Percentiles rank a stretch among this genome's conserved stretches.
Conservation (phyloP, 2,797 vertebrate genomes). For the Heterohyrax brucei region DNA sequence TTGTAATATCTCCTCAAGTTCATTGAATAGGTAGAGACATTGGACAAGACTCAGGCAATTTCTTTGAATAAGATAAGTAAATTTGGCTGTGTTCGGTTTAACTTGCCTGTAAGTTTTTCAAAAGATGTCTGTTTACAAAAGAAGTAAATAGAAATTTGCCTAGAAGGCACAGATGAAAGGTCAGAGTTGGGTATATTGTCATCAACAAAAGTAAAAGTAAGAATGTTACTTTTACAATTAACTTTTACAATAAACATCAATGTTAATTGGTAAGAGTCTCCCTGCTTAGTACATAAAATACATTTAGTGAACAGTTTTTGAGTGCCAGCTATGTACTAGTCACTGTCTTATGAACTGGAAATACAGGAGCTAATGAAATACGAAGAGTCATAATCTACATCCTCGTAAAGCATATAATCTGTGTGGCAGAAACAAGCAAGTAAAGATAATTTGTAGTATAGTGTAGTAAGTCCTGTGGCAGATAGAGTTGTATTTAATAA, state of each 20-base stretch:
- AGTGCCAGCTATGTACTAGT: not conserved
- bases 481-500: not conserved
- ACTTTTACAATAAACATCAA: not conserved
- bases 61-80: slow-evolving; percentile 49
- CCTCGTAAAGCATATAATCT: not conserved
- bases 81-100: not conserved
- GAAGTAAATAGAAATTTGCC: not conserved
- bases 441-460: not conserved
- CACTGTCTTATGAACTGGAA: not conserved
- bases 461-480: not conserved
- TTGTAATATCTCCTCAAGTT: not conserved
- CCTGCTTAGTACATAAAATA: not conserved
- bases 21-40: slow-evolving; percentile 40
- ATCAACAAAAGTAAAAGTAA: slow-evolving; percentile 25
- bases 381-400: not conserved
- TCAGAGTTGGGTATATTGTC: slow-evolving; percentile 14
- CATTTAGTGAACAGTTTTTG: slow-evolving; percentile 32
- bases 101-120: slow-evolving; percentile 9
- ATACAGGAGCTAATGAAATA: not conserved
- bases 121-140: slow-evolving; percentile 7
- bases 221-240: not conserved
- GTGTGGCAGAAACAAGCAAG: not conserved
- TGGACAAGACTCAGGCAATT: slow-evolving; percentile 46
- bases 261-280: not conserved
- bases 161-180: not conserved